phyloP scores from a whole-genome alignment of 2,888 invertebrate species.

The Phragmatobia fuliginosa region DNA sequence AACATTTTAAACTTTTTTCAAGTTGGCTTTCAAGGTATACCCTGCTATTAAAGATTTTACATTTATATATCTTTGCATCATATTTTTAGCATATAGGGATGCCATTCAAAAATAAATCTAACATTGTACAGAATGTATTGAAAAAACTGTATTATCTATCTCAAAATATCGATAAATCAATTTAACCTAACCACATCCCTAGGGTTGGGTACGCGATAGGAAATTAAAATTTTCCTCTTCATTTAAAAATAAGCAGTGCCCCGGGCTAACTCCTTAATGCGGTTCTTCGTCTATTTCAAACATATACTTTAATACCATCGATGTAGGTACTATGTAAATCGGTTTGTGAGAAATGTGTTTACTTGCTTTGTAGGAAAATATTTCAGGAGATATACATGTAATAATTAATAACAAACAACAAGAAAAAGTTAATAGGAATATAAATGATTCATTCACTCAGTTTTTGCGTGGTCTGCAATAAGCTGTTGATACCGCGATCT shows the following conservation, averaged over 20 bases:
- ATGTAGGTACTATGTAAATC: slow-evolving; percentile 37
- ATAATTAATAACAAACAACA: background rate
- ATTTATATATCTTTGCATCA: too few species aligned
- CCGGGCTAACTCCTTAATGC: slow-evolving; percentile 84
- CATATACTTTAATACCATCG: slow-evolving; percentile 49
- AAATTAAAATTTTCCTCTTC: slow-evolving; percentile 87
- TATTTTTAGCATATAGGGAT: too few species aligned
- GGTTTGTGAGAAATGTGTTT: slow-evolving; percentile 10
- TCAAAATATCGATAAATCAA: slow-evolving; percentile 36
- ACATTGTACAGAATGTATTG: too few species aligned
- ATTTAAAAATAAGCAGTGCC: slow-evolving; percentile 85
- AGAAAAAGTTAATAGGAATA: too few species aligned
- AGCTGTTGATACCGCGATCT: too few species aligned
- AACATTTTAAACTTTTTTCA: too few species aligned
- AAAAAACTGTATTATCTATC: background rate
- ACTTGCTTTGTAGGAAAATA: background rate
- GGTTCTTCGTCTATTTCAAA: slow-evolving; percentile 73
- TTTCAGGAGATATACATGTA: background rate
- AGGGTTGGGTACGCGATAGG: slow-evolving; percentile 80
- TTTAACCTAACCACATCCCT: slow-evolving; percentile 59
- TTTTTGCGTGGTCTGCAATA: too few species aligned
- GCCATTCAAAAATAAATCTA: too few species aligned
- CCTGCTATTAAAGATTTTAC: too few species aligned
- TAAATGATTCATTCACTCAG: too few species aligned
- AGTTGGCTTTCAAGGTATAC: too few species aligned